phyloP scores from a whole-genome alignment of 2,888 invertebrate species.

The Heteropelma amictum region DNA sequence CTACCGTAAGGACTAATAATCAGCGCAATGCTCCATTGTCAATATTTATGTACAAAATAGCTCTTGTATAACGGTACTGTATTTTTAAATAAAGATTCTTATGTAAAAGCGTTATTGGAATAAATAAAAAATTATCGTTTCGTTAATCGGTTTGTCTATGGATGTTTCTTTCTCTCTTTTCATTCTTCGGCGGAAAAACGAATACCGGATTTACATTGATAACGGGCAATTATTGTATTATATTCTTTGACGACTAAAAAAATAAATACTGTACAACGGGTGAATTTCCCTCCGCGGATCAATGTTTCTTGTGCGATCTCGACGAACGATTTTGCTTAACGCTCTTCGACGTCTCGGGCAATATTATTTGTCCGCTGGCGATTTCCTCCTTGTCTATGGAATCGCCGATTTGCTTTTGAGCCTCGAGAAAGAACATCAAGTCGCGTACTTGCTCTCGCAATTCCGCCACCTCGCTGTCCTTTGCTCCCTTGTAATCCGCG shows the following conservation, averaged over 20 bases:
- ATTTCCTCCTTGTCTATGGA: conserved; percentile 81
- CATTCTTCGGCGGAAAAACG: background rate
- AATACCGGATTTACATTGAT: background rate
- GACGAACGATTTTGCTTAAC: conserved; percentile 55
- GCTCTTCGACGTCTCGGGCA: conserved; percentile 69
- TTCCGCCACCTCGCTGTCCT: conserved; percentile 86
- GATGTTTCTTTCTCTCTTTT: conserved; percentile 7
- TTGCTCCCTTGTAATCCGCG: conserved; percentile 75
- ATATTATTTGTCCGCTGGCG: conserved; percentile 82
- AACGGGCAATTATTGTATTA: background rate
- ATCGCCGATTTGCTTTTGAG: conserved; percentile 84
- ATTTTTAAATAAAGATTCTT: conserved; percentile 66
- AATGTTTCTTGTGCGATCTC: conserved; percentile 64
- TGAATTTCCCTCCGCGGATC: conserved; percentile 27
- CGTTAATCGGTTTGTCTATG: conserved; percentile 30
- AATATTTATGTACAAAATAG: conserved; percentile 70
- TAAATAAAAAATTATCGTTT: conserved; percentile 51
- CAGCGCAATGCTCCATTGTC: conserved; percentile 53
- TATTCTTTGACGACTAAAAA: conserved; percentile 35
- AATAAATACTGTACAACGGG: conserved; percentile 55
- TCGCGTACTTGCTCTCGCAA: conserved; percentile 96
- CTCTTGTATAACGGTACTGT: conserved; percentile 64
- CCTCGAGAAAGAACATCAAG: conserved; percentile 97
- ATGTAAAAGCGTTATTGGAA: conserved; percentile 66
- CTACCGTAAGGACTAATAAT: conserved; percentile 54